A percentile compares a stretch with the other conserved stretches of the same genome.
phyloP scores from a whole-genome alignment of 2,797 vertebrate genomes.

The Rachycentron canadum region DNA sequence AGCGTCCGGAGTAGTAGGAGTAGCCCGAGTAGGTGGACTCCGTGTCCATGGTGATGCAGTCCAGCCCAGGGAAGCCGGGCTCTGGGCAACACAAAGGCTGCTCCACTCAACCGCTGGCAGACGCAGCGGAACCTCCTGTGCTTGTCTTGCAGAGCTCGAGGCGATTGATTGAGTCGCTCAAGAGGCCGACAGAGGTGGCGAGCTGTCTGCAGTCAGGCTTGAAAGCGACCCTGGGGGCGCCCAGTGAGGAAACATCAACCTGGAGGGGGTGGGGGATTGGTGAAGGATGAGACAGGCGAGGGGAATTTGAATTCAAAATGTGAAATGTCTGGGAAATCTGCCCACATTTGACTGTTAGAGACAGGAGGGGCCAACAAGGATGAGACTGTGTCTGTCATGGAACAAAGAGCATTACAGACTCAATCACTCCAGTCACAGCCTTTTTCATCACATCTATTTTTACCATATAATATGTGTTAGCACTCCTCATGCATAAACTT shows the following conservation, averaged over 20 bases:
- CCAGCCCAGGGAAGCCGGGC: slow-evolving; percentile 57
- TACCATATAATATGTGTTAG: slow-evolving; percentile 3
- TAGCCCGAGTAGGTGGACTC: slow-evolving; percentile 97
- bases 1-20: slow-evolving; percentile 95
- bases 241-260: slow-evolving; percentile 81
- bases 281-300: slow-evolving; percentile 12
- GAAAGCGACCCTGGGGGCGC: slow-evolving; percentile 77
- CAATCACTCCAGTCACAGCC: slow-evolving; percentile 31
- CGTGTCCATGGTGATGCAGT: slow-evolving; percentile 91
- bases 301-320: slow-evolving; percentile 43
- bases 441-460: slow-evolving; percentile 25
- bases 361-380: background rate
- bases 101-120: slow-evolving; percentile 68
- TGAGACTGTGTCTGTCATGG: background rate
- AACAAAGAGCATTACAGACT: slow-evolving; percentile 23
- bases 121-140: slow-evolving; percentile 53
- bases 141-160: slow-evolving; percentile 57
- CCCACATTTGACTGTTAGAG: slow-evolving; percentile 23
- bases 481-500: slow-evolving; percentile 1
- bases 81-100: slow-evolving; percentile 58
- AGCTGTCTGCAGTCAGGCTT: slow-evolving; percentile 74
- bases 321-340: slow-evolving; percentile 45
- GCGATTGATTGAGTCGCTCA: slow-evolving; percentile 65
- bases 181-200: slow-evolving; percentile 66
- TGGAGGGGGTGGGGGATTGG: slow-evolving; percentile 31